Conservation (phyloP, 1,140 invertebrate genomes). For the Heliconius hermathena region DNA sequence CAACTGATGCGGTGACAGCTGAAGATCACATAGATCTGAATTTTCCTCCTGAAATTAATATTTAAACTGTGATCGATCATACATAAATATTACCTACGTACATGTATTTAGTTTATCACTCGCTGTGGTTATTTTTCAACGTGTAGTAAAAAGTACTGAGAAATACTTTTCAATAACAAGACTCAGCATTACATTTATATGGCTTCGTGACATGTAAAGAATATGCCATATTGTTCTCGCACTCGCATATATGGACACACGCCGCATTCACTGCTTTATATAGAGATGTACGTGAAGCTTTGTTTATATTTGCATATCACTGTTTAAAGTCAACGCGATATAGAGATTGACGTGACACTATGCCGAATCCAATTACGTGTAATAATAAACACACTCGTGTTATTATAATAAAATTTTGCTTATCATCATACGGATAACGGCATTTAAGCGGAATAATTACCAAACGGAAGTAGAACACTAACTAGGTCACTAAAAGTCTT, state of each 20-base stretch:
- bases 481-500: constrained; percentile 11
- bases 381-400: neutral
- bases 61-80: neutral
- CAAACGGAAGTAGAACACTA: constrained; percentile 2
- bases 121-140: neutral
- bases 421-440: neutral
- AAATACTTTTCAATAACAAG: neutral
- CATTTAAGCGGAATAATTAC: neutral
- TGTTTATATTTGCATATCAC: constrained; percentile 26
- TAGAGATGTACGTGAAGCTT: neutral
- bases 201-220: constrained; percentile 33
- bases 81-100: too few species aligned
- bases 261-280: constrained; percentile 11
- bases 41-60: constrained; percentile 83
- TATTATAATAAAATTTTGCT: neutral
- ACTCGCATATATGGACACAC: constrained; percentile 22
- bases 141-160: neutral
- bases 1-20: constrained; percentile 90
- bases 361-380: neutral
- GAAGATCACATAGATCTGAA: constrained; percentile 85
- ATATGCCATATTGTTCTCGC: constrained; percentile 24
- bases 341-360: constrained; percentile 5
- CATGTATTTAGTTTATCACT: neutral
- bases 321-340: neutral
- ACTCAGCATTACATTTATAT: constrained; percentile 33